Evolutionary conservation across 1,140 invertebrate species (phyloP).

Genomic region (Zaprionus ornatus): DNA sequence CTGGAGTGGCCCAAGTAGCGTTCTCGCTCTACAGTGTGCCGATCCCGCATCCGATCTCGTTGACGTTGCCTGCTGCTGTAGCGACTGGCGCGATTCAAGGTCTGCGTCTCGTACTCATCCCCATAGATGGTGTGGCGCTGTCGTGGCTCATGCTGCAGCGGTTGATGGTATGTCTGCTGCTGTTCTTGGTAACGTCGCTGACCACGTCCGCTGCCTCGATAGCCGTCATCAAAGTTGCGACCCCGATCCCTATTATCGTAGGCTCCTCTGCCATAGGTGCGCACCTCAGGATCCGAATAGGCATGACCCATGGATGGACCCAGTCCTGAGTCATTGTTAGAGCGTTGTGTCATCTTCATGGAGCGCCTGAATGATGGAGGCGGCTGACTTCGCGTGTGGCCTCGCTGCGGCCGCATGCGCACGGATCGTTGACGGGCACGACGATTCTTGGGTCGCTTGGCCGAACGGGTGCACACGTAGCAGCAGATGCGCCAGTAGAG

Average conservation of each 20-base stretch:
- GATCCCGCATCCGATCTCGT: conserved; percentile 71
- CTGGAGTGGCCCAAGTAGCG: conserved; percentile 61
- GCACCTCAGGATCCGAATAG: conserved; percentile 85
- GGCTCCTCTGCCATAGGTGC: conserved; percentile 71
- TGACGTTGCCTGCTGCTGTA: conserved; percentile 83
- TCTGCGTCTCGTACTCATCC: conserved; percentile 71
- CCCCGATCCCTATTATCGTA: conserved; percentile 63
- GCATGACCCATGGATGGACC: conserved; percentile 84
- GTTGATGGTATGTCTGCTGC: conserved; percentile 47
- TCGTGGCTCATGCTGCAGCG: conserved; percentile 58
- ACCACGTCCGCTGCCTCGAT: conserved; percentile 48
- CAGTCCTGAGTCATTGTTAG: conserved; percentile 85
- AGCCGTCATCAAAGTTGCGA: conserved; percentile 41
- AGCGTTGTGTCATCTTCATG: conserved; percentile 88
- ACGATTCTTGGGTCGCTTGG: conserved; percentile 86
- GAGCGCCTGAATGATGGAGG: conserved; percentile 84
- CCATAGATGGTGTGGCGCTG: conserved; percentile 73
- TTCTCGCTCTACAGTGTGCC: conserved; percentile 81
- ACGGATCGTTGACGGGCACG: conserved; percentile 67
- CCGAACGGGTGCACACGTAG: conserved; percentile 92
- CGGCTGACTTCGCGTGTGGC: conserved; percentile 83
- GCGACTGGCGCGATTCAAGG: conserved; percentile 84
- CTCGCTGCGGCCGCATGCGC: conserved; percentile 58
- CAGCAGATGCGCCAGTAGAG: conserved; percentile 96
- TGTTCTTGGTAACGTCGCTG: conserved; percentile 54